Evolutionary conservation across 2,888 invertebrate species (phyloP).

Genomic region (Podabrus alpinus): DNA sequence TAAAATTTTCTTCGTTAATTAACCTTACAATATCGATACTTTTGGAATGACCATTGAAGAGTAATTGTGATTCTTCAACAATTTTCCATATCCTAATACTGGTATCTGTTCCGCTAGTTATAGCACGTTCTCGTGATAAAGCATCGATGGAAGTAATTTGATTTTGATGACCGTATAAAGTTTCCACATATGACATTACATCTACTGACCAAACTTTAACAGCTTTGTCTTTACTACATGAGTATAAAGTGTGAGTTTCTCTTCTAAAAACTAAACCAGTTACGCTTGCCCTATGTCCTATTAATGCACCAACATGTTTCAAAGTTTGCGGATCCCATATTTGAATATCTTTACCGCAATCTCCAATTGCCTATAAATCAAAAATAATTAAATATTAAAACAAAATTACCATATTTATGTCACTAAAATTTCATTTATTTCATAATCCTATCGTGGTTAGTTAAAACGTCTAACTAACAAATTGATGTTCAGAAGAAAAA

Average conservation of each 20-base stretch:
- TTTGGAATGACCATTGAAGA: constrained; percentile 83
- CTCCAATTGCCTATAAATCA: constrained; percentile 66
- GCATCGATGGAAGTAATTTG: constrained; percentile 87
- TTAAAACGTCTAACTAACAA: too few relatives aligned
- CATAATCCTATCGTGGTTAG: too few relatives aligned
- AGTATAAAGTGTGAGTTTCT: constrained; percentile 83
- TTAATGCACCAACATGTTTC: constrained; percentile 77
- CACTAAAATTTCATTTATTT: too few relatives aligned
- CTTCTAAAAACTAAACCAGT: constrained; percentile 83
- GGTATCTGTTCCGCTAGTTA: constrained; percentile 89
- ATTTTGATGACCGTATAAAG: constrained; percentile 91
- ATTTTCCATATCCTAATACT: constrained; percentile 95
- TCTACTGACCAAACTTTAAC: constrained; percentile 95
- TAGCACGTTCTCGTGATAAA: constrained; percentile 79
- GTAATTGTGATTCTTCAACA: constrained; percentile 93
- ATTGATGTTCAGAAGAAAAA: too few relatives aligned
- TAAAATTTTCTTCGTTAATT: constrained; percentile 91
- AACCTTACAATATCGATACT: constrained; percentile 89
- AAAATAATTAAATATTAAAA: neutral
- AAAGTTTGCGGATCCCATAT: constrained; percentile 84
- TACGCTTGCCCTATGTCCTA: constrained; percentile 74
- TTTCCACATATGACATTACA: constrained; percentile 95
- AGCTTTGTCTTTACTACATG: constrained; percentile 75
- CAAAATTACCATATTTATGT: too few relatives aligned
- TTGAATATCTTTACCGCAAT: constrained; percentile 70